Evolutionary conservation across 2,113 vertebrate genomes (phyloP).

Genomic region (Microtus pennsylvanicus): DNA sequence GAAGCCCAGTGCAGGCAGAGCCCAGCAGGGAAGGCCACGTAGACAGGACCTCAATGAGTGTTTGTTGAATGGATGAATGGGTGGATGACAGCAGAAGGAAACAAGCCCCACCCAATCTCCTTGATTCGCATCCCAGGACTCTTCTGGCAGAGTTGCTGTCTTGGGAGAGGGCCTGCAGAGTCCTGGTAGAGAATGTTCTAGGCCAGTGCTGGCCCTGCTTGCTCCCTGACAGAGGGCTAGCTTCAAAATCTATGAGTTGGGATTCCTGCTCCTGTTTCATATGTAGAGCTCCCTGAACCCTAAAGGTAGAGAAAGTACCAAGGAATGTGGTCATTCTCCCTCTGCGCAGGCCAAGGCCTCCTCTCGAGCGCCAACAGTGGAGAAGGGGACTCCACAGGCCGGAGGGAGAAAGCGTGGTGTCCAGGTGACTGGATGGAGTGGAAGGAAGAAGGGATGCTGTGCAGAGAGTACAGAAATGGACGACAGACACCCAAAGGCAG

Average conservation of each 20-base stretch:
- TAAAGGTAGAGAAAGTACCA: too few relatives aligned
- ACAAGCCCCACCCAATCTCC: neutral
- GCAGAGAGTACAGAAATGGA: neutral
- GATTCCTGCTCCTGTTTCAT: neutral
- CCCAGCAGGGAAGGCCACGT: neutral
- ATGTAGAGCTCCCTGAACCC: neutral
- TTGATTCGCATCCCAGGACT: neutral
- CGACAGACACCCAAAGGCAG: neutral
- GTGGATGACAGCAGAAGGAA: slow-evolving; percentile 16
- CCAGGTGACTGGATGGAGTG: too few relatives aligned
- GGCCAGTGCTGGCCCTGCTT: neutral
- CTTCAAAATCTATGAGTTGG: neutral
- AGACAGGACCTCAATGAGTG: slow-evolving; percentile 34
- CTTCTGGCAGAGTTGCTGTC: neutral
- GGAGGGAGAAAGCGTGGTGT: rapidly evolving
- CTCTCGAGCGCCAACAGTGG: neutral
- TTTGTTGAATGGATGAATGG: slow-evolving; percentile 80
- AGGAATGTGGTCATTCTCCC: neutral
- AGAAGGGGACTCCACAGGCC: neutral
- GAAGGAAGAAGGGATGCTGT: neutral
- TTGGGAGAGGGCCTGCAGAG: neutral
- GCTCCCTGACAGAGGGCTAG: neutral
- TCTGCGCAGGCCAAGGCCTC: neutral
- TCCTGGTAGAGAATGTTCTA: neutral
- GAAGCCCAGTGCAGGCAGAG: neutral